Conservation (phyloP, 2,113 vertebrate genomes). For the Tetrao urogallus region DNA sequence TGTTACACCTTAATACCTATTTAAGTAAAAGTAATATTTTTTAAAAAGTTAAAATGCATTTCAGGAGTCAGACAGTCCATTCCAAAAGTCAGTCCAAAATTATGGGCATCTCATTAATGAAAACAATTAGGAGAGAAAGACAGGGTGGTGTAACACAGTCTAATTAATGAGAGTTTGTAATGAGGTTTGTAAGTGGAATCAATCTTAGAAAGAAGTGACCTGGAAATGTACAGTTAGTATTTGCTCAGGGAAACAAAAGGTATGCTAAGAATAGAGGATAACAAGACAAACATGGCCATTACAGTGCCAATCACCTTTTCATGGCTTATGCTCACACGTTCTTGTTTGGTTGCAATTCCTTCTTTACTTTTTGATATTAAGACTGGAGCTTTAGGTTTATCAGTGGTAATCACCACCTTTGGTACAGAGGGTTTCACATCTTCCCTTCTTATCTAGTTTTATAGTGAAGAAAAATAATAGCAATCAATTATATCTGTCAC, state of each 20-base stretch:
- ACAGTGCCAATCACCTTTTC: conserved; percentile 77
- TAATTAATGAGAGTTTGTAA: not conserved
- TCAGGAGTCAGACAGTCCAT: conserved; percentile 18
- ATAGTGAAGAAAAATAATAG: conserved; percentile 71
- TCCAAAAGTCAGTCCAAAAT: conserved; percentile 10
- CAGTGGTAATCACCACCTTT: conserved; percentile 70
- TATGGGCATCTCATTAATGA: not conserved
- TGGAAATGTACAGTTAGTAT: conserved; percentile 45
- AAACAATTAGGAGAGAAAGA: not conserved
- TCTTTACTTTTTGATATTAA: conserved; percentile 62
- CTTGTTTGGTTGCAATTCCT: conserved; percentile 69
- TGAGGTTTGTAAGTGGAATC: not conserved
- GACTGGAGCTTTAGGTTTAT: conserved; percentile 55
- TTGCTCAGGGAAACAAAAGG: not conserved
- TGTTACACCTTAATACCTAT: not conserved
- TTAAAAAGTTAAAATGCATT: not conserved
- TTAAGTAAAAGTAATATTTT: not conserved
- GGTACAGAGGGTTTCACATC: conserved; percentile 71
- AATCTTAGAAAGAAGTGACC: not conserved
- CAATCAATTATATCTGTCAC: conserved; percentile 35
- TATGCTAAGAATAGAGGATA: not conserved
- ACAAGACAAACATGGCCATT: not conserved
- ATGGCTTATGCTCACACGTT: conserved; percentile 77
- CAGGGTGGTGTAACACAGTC: not conserved
- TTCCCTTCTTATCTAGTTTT: conserved; percentile 82